Base-by-base conservation (phyloP, 2,888 invertebrate species). In the Crossocerus cetratus region DNA sequence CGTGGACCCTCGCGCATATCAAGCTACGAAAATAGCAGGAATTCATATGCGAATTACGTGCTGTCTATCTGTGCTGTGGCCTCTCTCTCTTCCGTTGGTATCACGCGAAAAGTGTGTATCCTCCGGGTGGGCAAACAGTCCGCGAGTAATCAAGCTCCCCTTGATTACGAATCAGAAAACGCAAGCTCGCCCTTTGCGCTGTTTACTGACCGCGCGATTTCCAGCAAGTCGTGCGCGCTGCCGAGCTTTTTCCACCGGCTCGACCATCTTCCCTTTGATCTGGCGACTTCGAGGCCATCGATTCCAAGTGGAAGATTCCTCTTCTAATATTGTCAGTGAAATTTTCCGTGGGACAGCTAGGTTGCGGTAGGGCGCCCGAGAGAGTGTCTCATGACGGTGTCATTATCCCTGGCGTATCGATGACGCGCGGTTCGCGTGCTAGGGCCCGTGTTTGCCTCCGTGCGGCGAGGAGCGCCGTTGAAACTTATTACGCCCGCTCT, bases 401-500 rank as follows among this genome's bases (percentile, higher is more conserved):
- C 59, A 59, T 59, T 42, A 59, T 43, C n/a, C 59, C 43, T 8
- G 44, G 59, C 20, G 43, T 59, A 59, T 59, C 59, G 44, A 59
- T 59, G 59, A 60, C 13, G 21, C 20, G 49, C 18, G 49, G 49
- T 5, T 66, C 20, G 20, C n/a, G 55, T 66, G 54, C 58, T 16
- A 13, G 32, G 32, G 16, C 21, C 32, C 11, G 14, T 22, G 44
- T 60, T 66, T 66, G 54, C 23, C 14, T 53, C 54, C 14, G 43
- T 42, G n/a, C n/a, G 54, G 54, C 23, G 53, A 20, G 32, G 32
- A 59, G 54, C 23, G 53, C 13, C 59, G 43, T 42, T 18, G 18
- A 44, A 56, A 62, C 61, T 67, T 55, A 62, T 62, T 67, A 56
- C 56, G 32, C 4, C 32, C 32, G 32, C 32, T 32, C 32, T 67